phyloP scores from a whole-genome alignment of 2,113 vertebrate genomes.

The Gobio gobio region DNA sequence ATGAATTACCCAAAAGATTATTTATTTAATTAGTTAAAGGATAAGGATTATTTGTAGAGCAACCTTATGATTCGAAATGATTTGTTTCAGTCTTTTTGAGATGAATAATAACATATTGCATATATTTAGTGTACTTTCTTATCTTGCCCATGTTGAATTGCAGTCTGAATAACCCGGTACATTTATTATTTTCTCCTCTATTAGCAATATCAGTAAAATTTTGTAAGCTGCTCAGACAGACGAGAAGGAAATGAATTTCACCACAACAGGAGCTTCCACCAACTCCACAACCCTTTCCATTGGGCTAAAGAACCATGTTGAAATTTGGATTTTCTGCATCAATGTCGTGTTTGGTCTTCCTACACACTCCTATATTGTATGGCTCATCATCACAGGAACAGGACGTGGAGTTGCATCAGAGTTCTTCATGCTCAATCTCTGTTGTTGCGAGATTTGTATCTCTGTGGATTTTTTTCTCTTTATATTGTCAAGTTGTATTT shows the following conservation, averaged over 20 bases:
- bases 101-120: neutral
- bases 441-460: constrained; percentile 8
- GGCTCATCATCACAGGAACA: neutral
- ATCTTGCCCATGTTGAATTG: neutral
- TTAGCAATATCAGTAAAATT: neutral
- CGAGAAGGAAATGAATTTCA: neutral
- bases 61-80: too few species aligned
- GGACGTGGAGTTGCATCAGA: neutral
- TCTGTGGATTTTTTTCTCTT: neutral
- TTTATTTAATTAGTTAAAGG: too few species aligned
- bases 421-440: neutral
- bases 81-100: too few species aligned
- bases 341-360: neutral
- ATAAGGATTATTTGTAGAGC: too few species aligned
- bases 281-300: neutral
- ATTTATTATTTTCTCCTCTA: neutral
- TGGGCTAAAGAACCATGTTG: fast-evolving
- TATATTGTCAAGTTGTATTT: neutral
- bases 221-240: neutral
- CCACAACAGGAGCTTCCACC: neutral
- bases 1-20: too few species aligned
- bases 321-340: neutral
- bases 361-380: neutral
- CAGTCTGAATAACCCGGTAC: neutral
- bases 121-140: neutral